Conservation (phyloP, 1,140 invertebrate genomes). For the Reticulitermes speratus region DNA sequence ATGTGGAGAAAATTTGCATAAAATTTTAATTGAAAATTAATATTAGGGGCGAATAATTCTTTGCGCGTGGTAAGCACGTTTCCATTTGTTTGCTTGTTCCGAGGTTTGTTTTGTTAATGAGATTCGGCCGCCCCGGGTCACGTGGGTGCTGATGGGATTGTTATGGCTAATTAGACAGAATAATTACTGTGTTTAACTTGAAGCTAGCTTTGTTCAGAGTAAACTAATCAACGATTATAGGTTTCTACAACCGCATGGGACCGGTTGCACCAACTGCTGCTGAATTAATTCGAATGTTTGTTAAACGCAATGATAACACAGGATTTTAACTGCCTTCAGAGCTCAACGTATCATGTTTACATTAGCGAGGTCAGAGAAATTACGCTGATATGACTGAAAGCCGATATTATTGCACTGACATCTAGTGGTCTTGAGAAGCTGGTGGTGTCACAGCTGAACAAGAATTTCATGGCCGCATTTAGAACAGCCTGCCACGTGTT, state of each 20-base stretch:
- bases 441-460: no score
- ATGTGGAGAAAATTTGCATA: conserved; percentile 4
- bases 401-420: no score
- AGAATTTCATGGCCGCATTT: no score
- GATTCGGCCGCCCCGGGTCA: conserved; percentile 26
- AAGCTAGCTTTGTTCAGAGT: conserved; percentile 22
- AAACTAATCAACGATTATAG: conserved; percentile 26
- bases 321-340: no score
- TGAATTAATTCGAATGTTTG: no score
- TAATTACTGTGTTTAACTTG: conserved; percentile 33
- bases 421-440: no score
- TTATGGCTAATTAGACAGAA: conserved; percentile 32
- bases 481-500: no score
- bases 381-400: no score
- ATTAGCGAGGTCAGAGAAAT: no score
- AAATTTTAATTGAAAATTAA: conserved; percentile 26
- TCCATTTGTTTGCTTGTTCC: neutral
- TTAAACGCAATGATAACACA: no score
- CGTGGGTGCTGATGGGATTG: conserved; percentile 31
- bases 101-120: conserved; percentile 36
- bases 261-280: conserved; percentile 3
- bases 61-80: neutral
- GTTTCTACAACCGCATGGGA: neutral
- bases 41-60: neutral
- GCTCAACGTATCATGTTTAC: no score